These are phyloP conservation scores for Coreoperca whiteheadi DNA, from an alignment of 2,113 vertebrate species.

Conservation along the genomic window DNA sequence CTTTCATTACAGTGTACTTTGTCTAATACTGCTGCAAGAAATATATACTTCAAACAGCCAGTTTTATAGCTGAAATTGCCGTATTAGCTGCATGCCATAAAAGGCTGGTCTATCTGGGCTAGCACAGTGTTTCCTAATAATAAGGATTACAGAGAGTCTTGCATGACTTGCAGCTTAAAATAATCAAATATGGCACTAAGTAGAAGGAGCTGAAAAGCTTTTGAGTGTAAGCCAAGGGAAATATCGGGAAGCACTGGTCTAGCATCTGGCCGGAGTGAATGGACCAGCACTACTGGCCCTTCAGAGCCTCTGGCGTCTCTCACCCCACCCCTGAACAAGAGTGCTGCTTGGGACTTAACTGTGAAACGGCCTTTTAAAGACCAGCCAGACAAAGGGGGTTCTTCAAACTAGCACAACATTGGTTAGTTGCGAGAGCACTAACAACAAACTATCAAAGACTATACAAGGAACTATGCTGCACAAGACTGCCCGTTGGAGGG, in stretches of 20 bases:
- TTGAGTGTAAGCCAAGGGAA: conserved; percentile 39
- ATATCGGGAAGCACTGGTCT: conserved; percentile 74
- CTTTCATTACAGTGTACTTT: conserved; percentile 73
- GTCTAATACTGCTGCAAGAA: conserved; percentile 73
- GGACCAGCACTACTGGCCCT: conserved; percentile 62
- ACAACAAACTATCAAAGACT: conserved; percentile 79
- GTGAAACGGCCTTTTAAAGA: conserved; percentile 81
- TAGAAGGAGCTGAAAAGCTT: conserved; percentile 58
- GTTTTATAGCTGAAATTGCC: conserved; percentile 73
- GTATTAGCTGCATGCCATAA: conserved; percentile 81
- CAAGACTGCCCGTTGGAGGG: conserved; percentile 66
- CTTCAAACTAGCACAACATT: conserved; percentile 80
- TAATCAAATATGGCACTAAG: conserved; percentile 58
- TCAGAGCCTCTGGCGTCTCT: conserved; percentile 73
- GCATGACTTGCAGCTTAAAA: conserved; percentile 75
- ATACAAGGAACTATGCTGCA: conserved; percentile 80
- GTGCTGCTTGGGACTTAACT: conserved; percentile 79
- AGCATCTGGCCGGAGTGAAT: conserved; percentile 78
- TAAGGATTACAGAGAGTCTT: conserved; percentile 55
- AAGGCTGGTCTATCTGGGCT: conserved; percentile 67
- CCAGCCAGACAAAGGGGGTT: conserved; percentile 72
- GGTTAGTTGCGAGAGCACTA: conserved; percentile 75
- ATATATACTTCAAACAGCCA: conserved; percentile 72
- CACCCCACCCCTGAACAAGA: conserved; percentile 66
- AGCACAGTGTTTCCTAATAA: conserved; percentile 76